A percentile compares a stretch with the other conserved stretches of the same genome.
Evolutionary conservation across 2,113 vertebrate species (phyloP).

Genomic region (Brachyhypopomus occidentalis): DNA sequence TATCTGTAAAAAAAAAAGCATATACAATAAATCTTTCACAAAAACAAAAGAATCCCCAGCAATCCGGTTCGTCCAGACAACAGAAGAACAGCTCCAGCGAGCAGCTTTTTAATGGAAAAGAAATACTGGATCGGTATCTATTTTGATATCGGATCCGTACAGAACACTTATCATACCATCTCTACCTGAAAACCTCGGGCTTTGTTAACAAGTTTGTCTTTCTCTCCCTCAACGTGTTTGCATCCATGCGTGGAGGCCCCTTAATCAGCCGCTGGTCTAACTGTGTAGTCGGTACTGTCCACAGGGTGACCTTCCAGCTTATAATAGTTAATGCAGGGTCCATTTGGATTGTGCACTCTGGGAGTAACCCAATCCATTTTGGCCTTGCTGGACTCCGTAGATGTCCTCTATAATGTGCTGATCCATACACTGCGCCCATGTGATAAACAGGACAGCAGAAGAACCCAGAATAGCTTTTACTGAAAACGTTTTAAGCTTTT

Average conservation of each 20-base stretch:
- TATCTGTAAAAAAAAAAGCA: no score
- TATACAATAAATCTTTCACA: no score
- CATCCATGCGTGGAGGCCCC: constrained; percentile 63
- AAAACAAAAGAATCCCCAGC: no score
- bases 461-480: not conserved
- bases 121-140: no score
- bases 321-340: constrained; percentile 55
- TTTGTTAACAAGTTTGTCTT: constrained; percentile 70
- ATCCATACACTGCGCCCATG: constrained; percentile 72
- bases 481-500: not conserved
- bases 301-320: constrained; percentile 61
- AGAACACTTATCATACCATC: no score
- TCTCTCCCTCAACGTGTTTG: constrained; percentile 57
- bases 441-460: not conserved
- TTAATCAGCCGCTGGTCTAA: constrained; percentile 60
- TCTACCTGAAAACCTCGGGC: constrained; percentile 61
- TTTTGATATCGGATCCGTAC: no score
- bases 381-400: constrained; percentile 75
- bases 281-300: constrained; percentile 68
- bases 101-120: no score
- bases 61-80: no score
- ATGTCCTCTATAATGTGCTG: constrained; percentile 72
- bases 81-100: no score
- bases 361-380: constrained; percentile 37
- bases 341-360: constrained; percentile 53